Evolutionary conservation across 2,797 vertebrate genomes (phyloP), one percentile per base, ranked within the genome.

Genomic region (Rhinella marina): DNA sequence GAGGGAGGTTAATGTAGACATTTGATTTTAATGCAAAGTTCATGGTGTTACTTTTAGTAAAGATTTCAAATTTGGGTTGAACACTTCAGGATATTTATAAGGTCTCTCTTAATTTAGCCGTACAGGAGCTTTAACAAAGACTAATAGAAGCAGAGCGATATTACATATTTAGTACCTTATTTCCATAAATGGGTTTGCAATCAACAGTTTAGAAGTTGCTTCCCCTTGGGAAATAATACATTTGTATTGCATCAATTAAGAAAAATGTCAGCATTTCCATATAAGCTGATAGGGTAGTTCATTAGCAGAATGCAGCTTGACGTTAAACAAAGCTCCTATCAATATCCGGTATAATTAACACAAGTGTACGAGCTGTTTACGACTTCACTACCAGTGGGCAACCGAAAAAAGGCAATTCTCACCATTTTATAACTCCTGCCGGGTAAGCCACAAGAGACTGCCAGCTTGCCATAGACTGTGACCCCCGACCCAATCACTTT

Each of bases 291-390:
- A 88, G 90, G 88, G 83, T 57, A 89, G 89, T 90, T 88, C n/a
- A 84, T 93, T 93, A 92, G 90, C 84, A 90, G 90, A 90, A 92
- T 89, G 91, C 59, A 88, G 57, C 90, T 91, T 91, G 81, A 91
- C 92, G 91, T 90, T 86, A 92, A 94, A 93, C 72, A 92, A 93
- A 93, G 91, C 90, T 88, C 90, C 90, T 90, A 87, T 93, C 93
- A 93, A 94, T 93, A 94, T 90, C 92, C 90, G 90, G 93, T 94
- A 94, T 93, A 94, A 94, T 93, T 94, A 94, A 94, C 91, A 92
- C 88, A 91, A 89, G 93, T 91, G 89, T 92, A 91, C 92, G 94
- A 94, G 92, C 90, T 91, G 89, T 92, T 93, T 92, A 93, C 92
- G 91, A 86, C 86, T 93, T 88, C 3, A 0, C 86, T 90, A 91